Base-by-base conservation (phyloP, 2,888 invertebrate species). In the Mesochorus sp. region DNA sequence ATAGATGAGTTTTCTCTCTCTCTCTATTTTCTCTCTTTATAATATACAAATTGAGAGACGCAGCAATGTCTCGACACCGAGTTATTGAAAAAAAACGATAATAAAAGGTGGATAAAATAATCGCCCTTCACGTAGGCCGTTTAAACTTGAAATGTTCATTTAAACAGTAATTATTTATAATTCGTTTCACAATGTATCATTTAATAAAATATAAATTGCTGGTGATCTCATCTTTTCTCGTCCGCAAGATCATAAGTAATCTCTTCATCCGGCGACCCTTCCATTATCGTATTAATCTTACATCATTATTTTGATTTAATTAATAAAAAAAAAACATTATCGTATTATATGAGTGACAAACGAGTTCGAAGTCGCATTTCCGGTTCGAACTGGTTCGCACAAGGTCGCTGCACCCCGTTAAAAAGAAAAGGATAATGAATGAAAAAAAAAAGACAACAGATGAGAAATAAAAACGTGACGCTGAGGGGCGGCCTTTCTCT, bases 401-500 rank as follows among this genome's bases (percentile, higher is more conserved):
- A 47, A 47, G 44, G 44, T 21, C 34, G 34, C 53, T 34, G 31
- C 31, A 34, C 10, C 19, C 0, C 34, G 31, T 55, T 17, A 0
- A 34, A 55, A 34, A 51, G 17, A 53, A 26, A 59, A 59, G 61
- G 47, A 57, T 39, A 61, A 44, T 61, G 68, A 55, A 70, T 42
- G 1, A 26, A 24, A 12, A 26, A 26, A 28, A 26, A 26, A 53
- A 61, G 28, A 17, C 39, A 31, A 59, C 37, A 64, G 59, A 66
- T 42, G 62, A 76, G 66, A 75, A 75, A 44, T 34, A 67, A 67
- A 59, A 74, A 62, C 14, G 28, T 12, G 26, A 49, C 10, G 26
- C 47, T 26, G 34, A 59, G 66, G 39, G 31, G 73, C 55, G 39
- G 70, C 71, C 72, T 75, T 39, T 44, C 67, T 74, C 70, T 72